Conservation (phyloP, 2,888 invertebrate genomes). For the Sinodicranocentrus sp. region DNA sequence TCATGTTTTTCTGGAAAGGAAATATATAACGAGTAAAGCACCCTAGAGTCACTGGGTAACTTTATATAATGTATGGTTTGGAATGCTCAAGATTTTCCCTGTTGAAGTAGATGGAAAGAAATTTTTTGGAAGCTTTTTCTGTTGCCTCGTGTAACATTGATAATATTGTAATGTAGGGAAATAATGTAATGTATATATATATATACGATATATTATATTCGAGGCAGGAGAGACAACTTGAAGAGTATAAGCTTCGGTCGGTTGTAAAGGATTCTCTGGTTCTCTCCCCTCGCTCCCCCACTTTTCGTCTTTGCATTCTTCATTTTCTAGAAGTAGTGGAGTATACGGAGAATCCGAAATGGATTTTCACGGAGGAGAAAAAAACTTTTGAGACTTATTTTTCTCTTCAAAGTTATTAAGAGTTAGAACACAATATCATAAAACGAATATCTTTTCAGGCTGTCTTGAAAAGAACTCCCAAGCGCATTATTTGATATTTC, state of each 20-base stretch:
- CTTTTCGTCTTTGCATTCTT: conserved; percentile 33
- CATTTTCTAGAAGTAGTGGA: conserved; percentile 31
- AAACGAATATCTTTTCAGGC: background rate
- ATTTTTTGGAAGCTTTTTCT: background rate
- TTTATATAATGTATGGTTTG: background rate
- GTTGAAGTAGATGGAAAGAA: background rate
- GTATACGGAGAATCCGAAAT: conserved; percentile 36
- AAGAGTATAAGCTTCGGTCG: conserved; percentile 35
- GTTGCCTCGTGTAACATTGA: background rate
- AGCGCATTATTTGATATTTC: too few species aligned
- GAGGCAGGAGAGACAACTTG: conserved; percentile 2
- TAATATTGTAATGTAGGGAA: background rate
- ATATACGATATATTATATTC: conserved; percentile 2
- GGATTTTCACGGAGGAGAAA: conserved; percentile 43
- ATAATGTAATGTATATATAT: background rate
- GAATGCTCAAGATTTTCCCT: conserved; percentile 23
- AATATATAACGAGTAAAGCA: conserved; percentile 3
- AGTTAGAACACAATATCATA: background rate
- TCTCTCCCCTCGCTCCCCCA: conserved; percentile 55
- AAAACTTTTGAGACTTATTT: conserved; percentile 4
- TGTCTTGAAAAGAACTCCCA: conserved; percentile 32
- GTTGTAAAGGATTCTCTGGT: conserved; percentile 46
- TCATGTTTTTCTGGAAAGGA: conserved; percentile 29
- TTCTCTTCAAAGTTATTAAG: background rate
- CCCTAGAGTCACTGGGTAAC: background rate